phyloP scores from a whole-genome alignment of 2,113 vertebrate species.

The Pseudolaguvia tuberculata region DNA sequence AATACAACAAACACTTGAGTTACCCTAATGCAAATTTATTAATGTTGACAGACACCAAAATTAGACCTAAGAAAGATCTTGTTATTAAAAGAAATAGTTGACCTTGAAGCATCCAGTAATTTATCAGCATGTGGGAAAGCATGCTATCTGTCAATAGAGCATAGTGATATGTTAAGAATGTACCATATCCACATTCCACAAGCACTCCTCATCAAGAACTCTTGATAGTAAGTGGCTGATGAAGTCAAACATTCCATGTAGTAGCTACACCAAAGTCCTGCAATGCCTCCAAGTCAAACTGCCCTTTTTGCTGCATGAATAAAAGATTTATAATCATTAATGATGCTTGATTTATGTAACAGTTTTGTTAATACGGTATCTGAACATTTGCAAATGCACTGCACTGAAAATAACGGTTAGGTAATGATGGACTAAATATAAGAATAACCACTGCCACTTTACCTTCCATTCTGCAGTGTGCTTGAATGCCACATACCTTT shows the following conservation, averaged over 20 bases:
- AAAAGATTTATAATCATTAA: neutral
- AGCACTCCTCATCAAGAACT: neutral
- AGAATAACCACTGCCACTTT: too few species aligned
- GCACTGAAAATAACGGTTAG: neutral
- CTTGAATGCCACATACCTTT: neutral
- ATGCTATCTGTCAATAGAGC: neutral
- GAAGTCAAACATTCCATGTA: conserved; percentile 2
- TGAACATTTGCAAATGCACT: neutral
- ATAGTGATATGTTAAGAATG: neutral
- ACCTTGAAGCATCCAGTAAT: conserved; percentile 13
- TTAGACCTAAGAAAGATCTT: conserved; percentile 6
- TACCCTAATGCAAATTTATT: neutral
- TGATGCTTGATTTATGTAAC: neutral
- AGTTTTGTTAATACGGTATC: neutral
- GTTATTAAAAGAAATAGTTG: conserved; percentile 4
- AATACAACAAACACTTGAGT: neutral
- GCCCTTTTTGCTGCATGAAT: neutral
- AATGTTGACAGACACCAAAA: conserved; percentile 5
- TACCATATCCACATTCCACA: neutral
- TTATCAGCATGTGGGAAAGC: conserved; percentile 6
- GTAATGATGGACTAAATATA: neutral
- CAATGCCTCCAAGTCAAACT: conserved; percentile 10
- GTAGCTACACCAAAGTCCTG: neutral
- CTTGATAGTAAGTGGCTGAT: neutral
- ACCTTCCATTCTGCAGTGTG: neutral